Evolutionary conservation across 2,888 invertebrate genomes (phyloP), one percentile per base, ranked within the genome.

Genomic region (Thereva nobilitata): DNA sequence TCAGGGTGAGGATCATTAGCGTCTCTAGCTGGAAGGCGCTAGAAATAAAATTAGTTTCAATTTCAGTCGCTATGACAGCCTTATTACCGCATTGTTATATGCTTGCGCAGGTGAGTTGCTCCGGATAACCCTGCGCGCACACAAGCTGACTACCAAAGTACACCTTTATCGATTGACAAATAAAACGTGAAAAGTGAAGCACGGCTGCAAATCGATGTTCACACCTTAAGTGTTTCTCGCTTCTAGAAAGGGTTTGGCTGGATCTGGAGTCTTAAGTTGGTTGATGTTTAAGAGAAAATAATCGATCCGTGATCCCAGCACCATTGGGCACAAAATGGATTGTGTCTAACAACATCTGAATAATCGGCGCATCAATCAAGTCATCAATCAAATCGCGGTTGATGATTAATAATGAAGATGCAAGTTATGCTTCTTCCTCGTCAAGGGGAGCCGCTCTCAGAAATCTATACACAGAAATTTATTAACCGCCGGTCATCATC

Each of bases 101-200:
- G 23, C 23, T 23, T 23, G 5, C 40, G 41, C 40, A 61, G 41
- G 23, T 61, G 50, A n/a, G 7, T n/a, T 12, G 5, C 9, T 40
- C 5, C 50, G 12, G 9, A 12, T 40, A 40, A 8, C 23, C 12
- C 47, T 4, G 7, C n/a, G 34, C 10, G 8, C 23, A 23, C 23
- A 23, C 23, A 23, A 23, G n/a, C 23, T 2, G 23, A 23, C 9
- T 49, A 47, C 7, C 12, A 40, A 5, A 8, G 23, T 38, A 53
- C 6, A 10, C 6, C 10, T 59, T 12, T 4, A 5, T 6, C 10
- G 34, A 35, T 37, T 47, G 23, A 50, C 42, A 49, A 61, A 40
- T 12, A 50, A 50, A 23, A 40, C 61, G 61, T 61, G 61, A 50
- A 38, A 59, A 59, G 38, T 47, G 5, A 49, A 59, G 37, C 47